These are phyloP conservation scores for Glareola pratincola DNA, from an alignment of 2,113 vertebrate genomes.

Conservation along the genomic window DNA sequence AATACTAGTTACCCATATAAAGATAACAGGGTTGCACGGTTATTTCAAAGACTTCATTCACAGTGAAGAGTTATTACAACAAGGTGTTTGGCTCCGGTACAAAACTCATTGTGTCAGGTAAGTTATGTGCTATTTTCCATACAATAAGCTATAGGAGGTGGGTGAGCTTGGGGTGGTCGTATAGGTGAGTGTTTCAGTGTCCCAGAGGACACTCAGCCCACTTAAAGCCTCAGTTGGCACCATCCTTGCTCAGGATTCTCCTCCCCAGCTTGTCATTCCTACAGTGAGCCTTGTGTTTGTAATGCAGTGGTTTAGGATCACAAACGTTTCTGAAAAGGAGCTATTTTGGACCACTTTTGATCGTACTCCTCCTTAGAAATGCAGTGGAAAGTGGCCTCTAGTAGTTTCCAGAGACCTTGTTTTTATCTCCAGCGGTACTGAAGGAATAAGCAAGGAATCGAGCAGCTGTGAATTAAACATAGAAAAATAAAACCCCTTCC, in stretches of 20 bases:
- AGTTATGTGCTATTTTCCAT: not conserved
- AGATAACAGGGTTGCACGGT: not conserved
- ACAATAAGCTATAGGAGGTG: not conserved
- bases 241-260: not conserved
- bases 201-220: not conserved
- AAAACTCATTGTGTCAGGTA: conserved; percentile 44
- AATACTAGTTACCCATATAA: not conserved
- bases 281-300: not conserved
- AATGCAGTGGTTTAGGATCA: not conserved
- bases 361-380: not conserved
- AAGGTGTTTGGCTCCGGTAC: conserved; percentile 24
- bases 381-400: not conserved
- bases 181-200: not conserved
- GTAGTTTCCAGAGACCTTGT: not conserved
- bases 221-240: not conserved
- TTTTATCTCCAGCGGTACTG: not conserved
- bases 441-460: not conserved
- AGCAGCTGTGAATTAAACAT: not conserved
- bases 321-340: not conserved
- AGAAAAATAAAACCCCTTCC: not conserved
- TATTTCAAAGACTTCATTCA: conserved; percentile 12
- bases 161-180: not conserved
- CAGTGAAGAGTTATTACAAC: not conserved
- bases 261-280: not conserved
- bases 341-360: not conserved